These are phyloP conservation scores for Microctonus hyperodae DNA, from an alignment of 2,888 invertebrate genomes.

Conservation along the genomic window DNA sequence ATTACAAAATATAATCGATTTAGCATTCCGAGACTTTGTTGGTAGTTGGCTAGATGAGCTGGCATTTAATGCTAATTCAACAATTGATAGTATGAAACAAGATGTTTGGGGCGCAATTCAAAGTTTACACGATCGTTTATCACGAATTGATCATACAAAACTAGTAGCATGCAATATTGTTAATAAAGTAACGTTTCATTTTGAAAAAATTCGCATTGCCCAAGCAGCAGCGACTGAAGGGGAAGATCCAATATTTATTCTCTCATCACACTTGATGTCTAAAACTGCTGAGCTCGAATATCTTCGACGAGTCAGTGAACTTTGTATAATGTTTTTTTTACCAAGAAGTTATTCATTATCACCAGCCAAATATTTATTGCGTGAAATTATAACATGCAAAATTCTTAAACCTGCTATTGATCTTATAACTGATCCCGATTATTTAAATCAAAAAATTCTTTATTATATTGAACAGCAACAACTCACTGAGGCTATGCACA, in stretches of 20 bases:
- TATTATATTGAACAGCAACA: slow-evolving; percentile 84
- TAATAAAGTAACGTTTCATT: slow-evolving; percentile 81
- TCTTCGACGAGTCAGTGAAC: slow-evolving; percentile 81
- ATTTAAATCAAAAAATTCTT: slow-evolving; percentile 87
- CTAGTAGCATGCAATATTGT: slow-evolving; percentile 85
- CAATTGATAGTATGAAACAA: slow-evolving; percentile 74
- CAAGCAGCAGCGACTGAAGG: slow-evolving; percentile 71
- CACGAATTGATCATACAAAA: slow-evolving; percentile 81
- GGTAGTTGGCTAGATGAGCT: slow-evolving; percentile 77
- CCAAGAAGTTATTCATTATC: slow-evolving; percentile 82
- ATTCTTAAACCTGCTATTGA: slow-evolving; percentile 85
- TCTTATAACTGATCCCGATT: slow-evolving; percentile 87
- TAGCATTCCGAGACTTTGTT: slow-evolving; percentile 81
- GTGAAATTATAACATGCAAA: slow-evolving; percentile 85
- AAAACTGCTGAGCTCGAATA: slow-evolving; percentile 81
- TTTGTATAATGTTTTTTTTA: slow-evolving; percentile 80
- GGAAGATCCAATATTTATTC: slow-evolving; percentile 72
- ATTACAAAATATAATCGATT: slow-evolving; percentile 82
- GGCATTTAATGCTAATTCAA: slow-evolving; percentile 72
- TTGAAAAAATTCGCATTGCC: slow-evolving; percentile 83
- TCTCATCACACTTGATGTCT: slow-evolving; percentile 77
- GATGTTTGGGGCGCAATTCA: slow-evolving; percentile 85
- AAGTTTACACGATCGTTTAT: slow-evolving; percentile 76
- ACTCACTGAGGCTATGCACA: slow-evolving; percentile 78
- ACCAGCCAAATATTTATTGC: slow-evolving; percentile 79